These are phyloP conservation scores for Steatocranus sp. DNA, from an alignment of 2,797 vertebrate species.

Conservation along the genomic window DNA sequence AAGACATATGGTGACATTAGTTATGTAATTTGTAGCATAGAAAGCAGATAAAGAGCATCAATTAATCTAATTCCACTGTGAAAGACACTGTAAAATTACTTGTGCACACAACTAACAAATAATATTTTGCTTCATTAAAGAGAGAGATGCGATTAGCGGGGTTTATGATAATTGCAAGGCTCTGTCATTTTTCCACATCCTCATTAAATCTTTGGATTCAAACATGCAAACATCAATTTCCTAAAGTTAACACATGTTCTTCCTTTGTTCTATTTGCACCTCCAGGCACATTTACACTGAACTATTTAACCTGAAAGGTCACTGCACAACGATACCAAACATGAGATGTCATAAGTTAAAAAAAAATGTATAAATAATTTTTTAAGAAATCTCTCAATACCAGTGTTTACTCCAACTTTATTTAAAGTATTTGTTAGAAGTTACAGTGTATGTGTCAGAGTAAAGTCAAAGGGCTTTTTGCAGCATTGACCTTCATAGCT, in stretches of 20 bases:
- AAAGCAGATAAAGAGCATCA: background rate
- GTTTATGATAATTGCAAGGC: background rate
- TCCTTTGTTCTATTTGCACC: background rate
- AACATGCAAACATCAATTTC: background rate
- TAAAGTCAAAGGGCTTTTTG: conserved; percentile 28
- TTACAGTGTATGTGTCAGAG: background rate
- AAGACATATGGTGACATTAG: background rate
- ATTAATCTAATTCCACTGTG: background rate
- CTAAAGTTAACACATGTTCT: background rate
- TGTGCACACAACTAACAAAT: background rate
- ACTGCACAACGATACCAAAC: background rate
- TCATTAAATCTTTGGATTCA: background rate
- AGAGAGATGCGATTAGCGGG: background rate
- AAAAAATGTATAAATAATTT: background rate
- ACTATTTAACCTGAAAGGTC: background rate
- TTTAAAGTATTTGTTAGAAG: background rate
- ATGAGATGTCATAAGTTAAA: background rate
- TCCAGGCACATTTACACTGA: background rate
- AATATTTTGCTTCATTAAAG: background rate
- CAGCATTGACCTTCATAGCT: conserved; percentile 35
- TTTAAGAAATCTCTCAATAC: background rate
- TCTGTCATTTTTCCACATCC: background rate
- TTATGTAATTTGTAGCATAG: background rate
- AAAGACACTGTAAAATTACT: background rate
- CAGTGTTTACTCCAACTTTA: background rate